Base-by-base conservation (phyloP, 2,888 invertebrate species). In the Girardia tigrina region DNA sequence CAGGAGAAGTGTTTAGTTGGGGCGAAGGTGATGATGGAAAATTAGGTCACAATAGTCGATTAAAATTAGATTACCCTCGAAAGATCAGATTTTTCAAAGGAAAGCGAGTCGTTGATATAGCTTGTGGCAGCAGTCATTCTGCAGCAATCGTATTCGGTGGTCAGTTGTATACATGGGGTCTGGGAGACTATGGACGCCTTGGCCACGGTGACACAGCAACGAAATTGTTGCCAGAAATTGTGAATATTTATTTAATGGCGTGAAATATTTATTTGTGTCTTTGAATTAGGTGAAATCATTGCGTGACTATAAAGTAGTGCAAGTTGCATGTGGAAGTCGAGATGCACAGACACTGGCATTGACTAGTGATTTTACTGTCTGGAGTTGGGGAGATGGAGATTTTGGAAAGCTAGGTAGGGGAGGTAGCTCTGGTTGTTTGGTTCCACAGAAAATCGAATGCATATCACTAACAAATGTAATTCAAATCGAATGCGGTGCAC, bases 11-110 rank as follows among this genome's bases (percentile, higher is more conserved):
- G 78, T 94, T 94, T 82, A 92, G 93, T 0, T 94, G 94, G 94
- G 94, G 94, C 0, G 94, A 94, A 86, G 94, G 94, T 0, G 93
- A 93, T 83, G 93, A 93, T 81, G 94, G 94, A 0, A 93, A 94
- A 83, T 86, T 94, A 2, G 94, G 94, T 29, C 91, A 92, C 81
- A 90, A 91, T 0, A 90, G 89, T 80, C 88, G 89, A 85, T 87
- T 88, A 80, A 90, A 79, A 79, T n/a, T 70, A 89, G 78, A 78
- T 70, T 29, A 82, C 73, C 94, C 94, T 0, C 89, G 90, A 16
- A 86, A 93, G 78, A 89, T 95, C 77, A 92, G 93, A 80, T 86
- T 89, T 0, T 84, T 94, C 71, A 88, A 90, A 42, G 89, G 90
- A 0, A 92, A 93, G 80, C 88, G 94, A 76, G 90, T 94, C 23